Evolutionary conservation across 53 echinoderm and acorn worm species (phyloP).

Genomic region (Actinopyga echinites): DNA sequence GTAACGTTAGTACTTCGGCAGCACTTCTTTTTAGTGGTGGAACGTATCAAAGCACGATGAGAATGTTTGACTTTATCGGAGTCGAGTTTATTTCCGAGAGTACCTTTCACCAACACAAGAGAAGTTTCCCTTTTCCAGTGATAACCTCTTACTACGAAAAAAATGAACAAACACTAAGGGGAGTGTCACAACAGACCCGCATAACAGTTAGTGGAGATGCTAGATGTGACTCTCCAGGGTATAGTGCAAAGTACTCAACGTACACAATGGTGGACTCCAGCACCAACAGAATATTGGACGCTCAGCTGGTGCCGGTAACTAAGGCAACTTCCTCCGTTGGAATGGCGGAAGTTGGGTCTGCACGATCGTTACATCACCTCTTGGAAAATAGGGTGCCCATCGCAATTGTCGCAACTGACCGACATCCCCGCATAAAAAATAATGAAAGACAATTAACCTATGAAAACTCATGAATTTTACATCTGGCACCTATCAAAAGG

Average conservation of each 20-base stretch:
- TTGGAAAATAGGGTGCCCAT: background rate
- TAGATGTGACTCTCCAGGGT: constrained; percentile 31
- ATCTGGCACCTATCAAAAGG: constrained; percentile 37
- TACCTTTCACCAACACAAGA: background rate
- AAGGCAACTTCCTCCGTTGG: constrained; percentile 35
- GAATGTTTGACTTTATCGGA: background rate
- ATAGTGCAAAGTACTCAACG: constrained; percentile 31
- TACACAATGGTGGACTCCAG: constrained; percentile 1
- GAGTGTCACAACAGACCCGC: too few relatives aligned
- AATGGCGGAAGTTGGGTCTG: constrained; percentile 41
- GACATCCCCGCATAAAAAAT: constrained; percentile 14
- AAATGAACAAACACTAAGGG: background rate
- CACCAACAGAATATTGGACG: background rate
- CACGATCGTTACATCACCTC: background rate
- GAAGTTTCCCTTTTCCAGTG: background rate
- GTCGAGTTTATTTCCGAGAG: background rate
- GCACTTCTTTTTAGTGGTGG: constrained; percentile 20
- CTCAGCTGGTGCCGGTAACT: constrained; percentile 34
- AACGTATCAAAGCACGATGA: background rate
- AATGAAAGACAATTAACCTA: background rate
- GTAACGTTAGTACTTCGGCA: constrained; percentile 11
- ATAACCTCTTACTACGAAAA: background rate
- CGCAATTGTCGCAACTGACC: constrained; percentile 30
- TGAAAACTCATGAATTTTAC: constrained; percentile 26
- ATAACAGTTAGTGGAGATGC: constrained; percentile 16